Evolutionary conservation across 1,140 invertebrate species (phyloP).

Genomic region (Calycopis cecrops): DNA sequence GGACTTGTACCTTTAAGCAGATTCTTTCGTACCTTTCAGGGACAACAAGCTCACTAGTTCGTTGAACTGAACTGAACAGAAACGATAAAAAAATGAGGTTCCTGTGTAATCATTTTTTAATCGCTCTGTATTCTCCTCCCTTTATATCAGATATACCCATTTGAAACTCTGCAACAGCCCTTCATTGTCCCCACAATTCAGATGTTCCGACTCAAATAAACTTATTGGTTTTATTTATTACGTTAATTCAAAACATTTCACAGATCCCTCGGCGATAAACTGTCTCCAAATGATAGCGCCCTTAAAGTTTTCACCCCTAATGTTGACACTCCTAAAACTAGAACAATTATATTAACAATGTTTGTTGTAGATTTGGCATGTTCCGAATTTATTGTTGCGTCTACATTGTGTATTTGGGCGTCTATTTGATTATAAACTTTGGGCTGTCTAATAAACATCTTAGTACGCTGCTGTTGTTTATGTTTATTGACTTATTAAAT

Average conservation of each 20-base stretch:
- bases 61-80: no score
- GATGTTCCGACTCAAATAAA: no score
- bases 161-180: no score
- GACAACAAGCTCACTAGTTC: no score
- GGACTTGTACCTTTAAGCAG: no score
- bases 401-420: background rate
- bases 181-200: no score
- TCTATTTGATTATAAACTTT: background rate
- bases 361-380: slow-evolving; percentile 3
- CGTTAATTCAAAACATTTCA: background rate
- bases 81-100: no score
- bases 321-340: slow-evolving; percentile 4
- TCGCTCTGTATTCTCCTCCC: no score
- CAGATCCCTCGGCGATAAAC: background rate
- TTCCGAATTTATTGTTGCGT: background rate
- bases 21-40: no score
- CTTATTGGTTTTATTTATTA: no score
- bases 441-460: background rate
- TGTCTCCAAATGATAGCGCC: background rate
- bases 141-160: no score
- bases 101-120: no score
- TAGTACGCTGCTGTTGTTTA: background rate
- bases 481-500: background rate
- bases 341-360: slow-evolving; percentile 10
- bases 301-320: slow-evolving; percentile 1